These are phyloP conservation scores for Echeneis naucrates DNA, from an alignment of 2,797 vertebrate genomes.

Conservation along the genomic window DNA sequence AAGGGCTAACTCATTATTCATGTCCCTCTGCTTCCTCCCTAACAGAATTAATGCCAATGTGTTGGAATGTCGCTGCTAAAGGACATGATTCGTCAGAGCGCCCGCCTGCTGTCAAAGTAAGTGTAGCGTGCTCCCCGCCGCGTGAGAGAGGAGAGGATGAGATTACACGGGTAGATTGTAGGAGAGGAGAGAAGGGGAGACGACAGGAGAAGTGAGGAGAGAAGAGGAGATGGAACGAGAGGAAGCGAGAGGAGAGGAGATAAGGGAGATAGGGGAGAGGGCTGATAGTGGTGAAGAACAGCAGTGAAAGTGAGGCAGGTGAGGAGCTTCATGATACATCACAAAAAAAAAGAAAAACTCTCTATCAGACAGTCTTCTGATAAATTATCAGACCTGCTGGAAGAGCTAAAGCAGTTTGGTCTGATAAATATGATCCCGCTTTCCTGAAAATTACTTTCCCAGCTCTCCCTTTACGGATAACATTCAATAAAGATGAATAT, in stretches of 20 bases:
- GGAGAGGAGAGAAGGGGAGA: too few species aligned
- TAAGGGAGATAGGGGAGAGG: conserved; percentile 7
- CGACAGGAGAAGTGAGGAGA: neutral
- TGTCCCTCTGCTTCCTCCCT: conserved; percentile 17
- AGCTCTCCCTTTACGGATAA: neutral
- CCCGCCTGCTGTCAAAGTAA: conserved; percentile 33
- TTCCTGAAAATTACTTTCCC: conserved; percentile 1
- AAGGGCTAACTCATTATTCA: conserved; percentile 56
- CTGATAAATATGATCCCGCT: conserved; percentile 7
- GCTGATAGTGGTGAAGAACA: conserved; percentile 1
- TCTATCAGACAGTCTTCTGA: conserved; percentile 25
- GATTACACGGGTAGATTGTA: conserved; percentile 35
- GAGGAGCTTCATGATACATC: conserved; percentile 19
- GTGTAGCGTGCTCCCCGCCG: conserved; percentile 21
- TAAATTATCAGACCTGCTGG: too few species aligned
- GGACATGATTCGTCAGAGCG: conserved; percentile 39
- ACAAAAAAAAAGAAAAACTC: neutral
- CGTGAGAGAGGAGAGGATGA: conserved; percentile 25
- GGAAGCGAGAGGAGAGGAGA: too few species aligned
- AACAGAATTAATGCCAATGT: conserved; percentile 44
- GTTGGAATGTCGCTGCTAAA: conserved; percentile 27
- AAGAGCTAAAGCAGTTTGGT: conserved; percentile 25
- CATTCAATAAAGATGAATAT: neutral
- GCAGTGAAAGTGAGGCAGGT: conserved; percentile 22
- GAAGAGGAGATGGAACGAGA: too few species aligned